Conservation (phyloP, 2,888 invertebrate genomes). For the Autographa gamma region DNA sequence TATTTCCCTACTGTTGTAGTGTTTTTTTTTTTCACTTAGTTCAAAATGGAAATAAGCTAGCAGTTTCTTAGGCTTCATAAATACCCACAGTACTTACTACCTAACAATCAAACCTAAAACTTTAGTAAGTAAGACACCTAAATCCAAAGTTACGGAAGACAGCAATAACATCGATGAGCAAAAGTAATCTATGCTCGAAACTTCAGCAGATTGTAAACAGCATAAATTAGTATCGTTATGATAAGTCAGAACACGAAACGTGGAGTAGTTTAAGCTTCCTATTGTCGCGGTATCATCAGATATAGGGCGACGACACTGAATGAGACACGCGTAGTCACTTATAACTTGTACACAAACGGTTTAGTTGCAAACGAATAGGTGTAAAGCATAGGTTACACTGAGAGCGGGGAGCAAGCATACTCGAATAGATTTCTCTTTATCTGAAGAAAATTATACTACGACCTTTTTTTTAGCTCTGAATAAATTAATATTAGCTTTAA, state of each 20-base stretch:
- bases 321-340: neutral
- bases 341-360: slow-evolving; percentile 8
- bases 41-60: too few relatives aligned
- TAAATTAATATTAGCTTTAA: too few relatives aligned
- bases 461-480: too few relatives aligned
- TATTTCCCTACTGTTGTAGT: too few relatives aligned
- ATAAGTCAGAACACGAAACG: neutral
- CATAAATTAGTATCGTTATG: slow-evolving; percentile 9
- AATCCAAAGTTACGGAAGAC: neutral
- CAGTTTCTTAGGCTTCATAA: too few relatives aligned
- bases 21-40: too few relatives aligned
- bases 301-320: slow-evolving; percentile 8
- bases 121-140: neutral
- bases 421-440: too few relatives aligned
- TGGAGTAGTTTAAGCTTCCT: slow-evolving; percentile 5
- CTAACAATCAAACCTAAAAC: neutral
- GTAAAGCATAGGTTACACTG: neutral
- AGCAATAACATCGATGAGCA: neutral
- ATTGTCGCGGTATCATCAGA: slow-evolving; percentile 11
- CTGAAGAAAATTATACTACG: too few relatives aligned
- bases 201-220: neutral
- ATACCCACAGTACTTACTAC: neutral
- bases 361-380: neutral
- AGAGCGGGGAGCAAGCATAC: neutral
- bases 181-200: neutral